phyloP scores from a whole-genome alignment of 2,113 vertebrate genomes.

The Spheniscus mendiculus region DNA sequence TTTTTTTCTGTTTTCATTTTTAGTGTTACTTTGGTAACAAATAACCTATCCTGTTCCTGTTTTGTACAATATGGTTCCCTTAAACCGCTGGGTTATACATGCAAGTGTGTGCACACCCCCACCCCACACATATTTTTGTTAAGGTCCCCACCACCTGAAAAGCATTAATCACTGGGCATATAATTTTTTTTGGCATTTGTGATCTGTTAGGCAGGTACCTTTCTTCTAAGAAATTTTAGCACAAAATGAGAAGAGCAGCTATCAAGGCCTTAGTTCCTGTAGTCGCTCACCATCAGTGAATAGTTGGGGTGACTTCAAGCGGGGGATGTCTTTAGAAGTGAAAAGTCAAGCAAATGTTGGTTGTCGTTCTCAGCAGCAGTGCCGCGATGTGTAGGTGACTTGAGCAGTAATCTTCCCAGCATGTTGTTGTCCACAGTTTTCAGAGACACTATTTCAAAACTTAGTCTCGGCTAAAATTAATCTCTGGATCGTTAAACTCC shows the following conservation, averaged over 20 bases:
- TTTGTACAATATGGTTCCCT: background rate
- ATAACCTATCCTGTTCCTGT: background rate
- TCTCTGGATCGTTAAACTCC: background rate
- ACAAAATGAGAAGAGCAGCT: background rate
- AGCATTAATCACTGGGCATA: background rate
- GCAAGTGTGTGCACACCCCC: fast-evolving
- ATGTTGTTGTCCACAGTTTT: background rate
- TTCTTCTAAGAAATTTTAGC: background rate
- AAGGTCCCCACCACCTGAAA: background rate
- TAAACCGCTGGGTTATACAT: background rate
- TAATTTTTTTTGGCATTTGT: background rate
- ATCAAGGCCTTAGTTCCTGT: background rate
- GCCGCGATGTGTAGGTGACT: fast-evolving
- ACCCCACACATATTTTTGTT: background rate
- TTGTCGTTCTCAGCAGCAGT: background rate
- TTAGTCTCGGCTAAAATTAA: background rate
- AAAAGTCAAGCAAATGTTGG: background rate
- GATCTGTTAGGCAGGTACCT: background rate
- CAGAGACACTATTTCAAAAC: background rate
- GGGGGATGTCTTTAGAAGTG: background rate
- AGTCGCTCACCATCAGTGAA: background rate
- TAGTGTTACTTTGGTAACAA: background rate
- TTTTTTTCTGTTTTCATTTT: background rate
- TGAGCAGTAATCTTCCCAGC: background rate
- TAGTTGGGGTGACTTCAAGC: background rate